Evolutionary conservation across 2,888 invertebrate genomes (phyloP), one percentile per base, ranked within the genome.

Genomic region (Syrista parreyssii): DNA sequence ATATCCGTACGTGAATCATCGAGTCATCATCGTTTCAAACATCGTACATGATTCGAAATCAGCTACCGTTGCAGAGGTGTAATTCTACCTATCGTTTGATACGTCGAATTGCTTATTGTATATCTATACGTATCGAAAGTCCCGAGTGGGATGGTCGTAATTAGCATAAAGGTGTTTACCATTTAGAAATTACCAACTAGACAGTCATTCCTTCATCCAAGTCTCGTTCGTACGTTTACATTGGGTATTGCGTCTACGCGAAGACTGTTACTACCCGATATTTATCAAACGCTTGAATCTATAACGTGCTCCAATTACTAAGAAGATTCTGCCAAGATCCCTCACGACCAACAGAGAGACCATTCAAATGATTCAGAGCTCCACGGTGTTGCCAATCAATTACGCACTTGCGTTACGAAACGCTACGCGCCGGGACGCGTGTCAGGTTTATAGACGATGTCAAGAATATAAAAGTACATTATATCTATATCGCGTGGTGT

Each of bases 241-340:
- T 55, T 23, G 55, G 23, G 23, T 55, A 55, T 55, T 55, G n/a
- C 55, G 55, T 55, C 55, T 55, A 23, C 15, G 55, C 55, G 23
- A 23, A 55, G 23, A 55, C 23, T 15, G 55, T 55, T 55, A 55
- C 55, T 55, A 55, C 6, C 2, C 23, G 55, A 55, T 55, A 55
- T 23, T 55, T 55, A 55, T 78, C 79, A 35, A 75, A 33, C 68
- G 78, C 76, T 78, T 78, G 32, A 73, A 78, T 78, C 78, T 76
- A 81, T 78, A 79, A 72, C 76, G 71, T 69, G 81, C 78, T 81
- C 78, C 81, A 78, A 81, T 78, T 78, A 80, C 55, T 9, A 55
- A 9, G 55, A 40, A 15, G 40, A 55, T 55, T 55, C 55, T 55
- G 1, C 55, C 55, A 55, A 55, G 55, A 23, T 55, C 9, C 23